A percentile compares a stretch with the other conserved stretches of the same genome.
Evolutionary conservation across 1,140 invertebrate genomes (phyloP).

Genomic region (Neelides sp.): DNA sequence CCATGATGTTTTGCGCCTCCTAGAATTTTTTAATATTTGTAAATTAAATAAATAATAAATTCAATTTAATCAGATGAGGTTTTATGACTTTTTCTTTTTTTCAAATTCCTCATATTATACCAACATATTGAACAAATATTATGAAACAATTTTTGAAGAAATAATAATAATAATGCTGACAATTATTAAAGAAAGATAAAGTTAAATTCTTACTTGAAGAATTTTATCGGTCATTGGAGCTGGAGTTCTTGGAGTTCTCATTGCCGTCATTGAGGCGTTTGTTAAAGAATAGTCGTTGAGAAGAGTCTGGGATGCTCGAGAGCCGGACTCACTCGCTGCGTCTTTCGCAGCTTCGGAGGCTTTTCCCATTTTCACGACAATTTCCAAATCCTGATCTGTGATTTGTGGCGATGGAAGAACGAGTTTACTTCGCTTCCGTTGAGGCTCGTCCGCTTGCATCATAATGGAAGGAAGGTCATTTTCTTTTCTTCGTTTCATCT

Average conservation of each 20-base stretch:
- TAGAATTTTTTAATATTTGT: slow-evolving; percentile 34
- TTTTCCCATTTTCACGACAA: slow-evolving; percentile 92
- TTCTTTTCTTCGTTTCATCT: slow-evolving; percentile 86
- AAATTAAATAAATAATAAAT: background rate
- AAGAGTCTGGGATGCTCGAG: slow-evolving; percentile 69
- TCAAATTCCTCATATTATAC: background rate
- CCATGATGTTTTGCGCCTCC: slow-evolving; percentile 98
- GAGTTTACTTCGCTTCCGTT: slow-evolving; percentile 86
- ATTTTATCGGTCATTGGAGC: slow-evolving; percentile 56
- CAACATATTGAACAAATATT: no score
- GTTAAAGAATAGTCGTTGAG: slow-evolving; percentile 83
- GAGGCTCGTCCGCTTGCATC: slow-evolving; percentile 76
- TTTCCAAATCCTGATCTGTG: slow-evolving; percentile 72
- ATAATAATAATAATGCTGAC: slow-evolving; percentile 3
- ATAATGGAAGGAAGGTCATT: slow-evolving; percentile 89
- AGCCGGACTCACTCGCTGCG: slow-evolving; percentile 69
- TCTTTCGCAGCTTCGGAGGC: slow-evolving; percentile 88
- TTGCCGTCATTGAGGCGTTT: slow-evolving; percentile 47
- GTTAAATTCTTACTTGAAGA: slow-evolving; percentile 38
- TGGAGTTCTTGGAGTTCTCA: slow-evolving; percentile 69
- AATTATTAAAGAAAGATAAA: background rate
- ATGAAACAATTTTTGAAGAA: no score
- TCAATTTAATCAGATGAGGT: background rate
- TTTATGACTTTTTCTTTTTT: background rate
- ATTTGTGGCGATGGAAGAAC: slow-evolving; percentile 95